Evolutionary conservation across 1,140 invertebrate species (phyloP).

Genomic region (Ceratosolen fusciceps): DNA sequence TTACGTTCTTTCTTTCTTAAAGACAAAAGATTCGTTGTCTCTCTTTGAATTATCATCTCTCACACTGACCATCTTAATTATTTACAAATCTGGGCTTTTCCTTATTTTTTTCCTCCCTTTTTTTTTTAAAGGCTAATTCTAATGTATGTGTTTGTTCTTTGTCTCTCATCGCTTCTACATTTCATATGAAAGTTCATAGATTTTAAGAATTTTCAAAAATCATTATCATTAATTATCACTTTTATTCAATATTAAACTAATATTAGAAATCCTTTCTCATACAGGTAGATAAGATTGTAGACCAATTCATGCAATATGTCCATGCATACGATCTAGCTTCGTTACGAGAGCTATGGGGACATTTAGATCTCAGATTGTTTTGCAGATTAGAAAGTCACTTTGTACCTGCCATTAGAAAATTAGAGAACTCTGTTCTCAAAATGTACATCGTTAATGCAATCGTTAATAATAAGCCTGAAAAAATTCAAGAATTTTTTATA

Average conservation of each 20-base stretch:
- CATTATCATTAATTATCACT: not conserved
- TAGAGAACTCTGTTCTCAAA: slow-evolving; percentile 91
- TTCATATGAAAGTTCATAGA: too few species aligned
- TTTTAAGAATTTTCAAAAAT: too few species aligned
- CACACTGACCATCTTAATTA: too few species aligned
- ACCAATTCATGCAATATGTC: slow-evolving; percentile 86
- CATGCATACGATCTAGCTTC: slow-evolving; percentile 83
- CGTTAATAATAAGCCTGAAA: slow-evolving; percentile 85
- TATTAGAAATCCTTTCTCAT: not conserved
- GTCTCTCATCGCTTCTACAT: too few species aligned
- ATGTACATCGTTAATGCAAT: slow-evolving; percentile 91
- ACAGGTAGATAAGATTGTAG: slow-evolving; percentile 90
- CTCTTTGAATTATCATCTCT: too few species aligned
- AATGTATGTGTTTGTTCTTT: too few species aligned
- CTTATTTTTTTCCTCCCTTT: too few species aligned
- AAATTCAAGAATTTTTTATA: slow-evolving; percentile 90
- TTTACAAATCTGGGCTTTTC: too few species aligned
- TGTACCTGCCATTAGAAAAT: slow-evolving; percentile 83
- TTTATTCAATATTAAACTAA: not conserved
- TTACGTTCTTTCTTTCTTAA: too few species aligned
- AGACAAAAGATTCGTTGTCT: too few species aligned
- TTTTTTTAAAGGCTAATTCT: too few species aligned
- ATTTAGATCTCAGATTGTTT: slow-evolving; percentile 89
- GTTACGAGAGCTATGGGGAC: slow-evolving; percentile 87
- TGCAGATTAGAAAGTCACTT: slow-evolving; percentile 88